Conservation (phyloP, 2,113 vertebrate species). For the Stegastes partitus region DNA sequence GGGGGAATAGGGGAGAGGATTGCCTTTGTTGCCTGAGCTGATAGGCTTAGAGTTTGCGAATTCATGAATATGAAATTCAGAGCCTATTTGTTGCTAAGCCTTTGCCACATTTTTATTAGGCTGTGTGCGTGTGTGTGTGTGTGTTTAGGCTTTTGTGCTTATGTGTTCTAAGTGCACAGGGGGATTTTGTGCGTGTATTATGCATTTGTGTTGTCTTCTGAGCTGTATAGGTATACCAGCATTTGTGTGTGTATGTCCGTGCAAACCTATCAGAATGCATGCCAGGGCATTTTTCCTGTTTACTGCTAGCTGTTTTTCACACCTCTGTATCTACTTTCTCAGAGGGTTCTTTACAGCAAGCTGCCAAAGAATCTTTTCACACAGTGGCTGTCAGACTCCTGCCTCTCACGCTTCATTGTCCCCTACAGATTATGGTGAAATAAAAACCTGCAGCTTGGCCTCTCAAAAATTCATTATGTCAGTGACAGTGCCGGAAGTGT, state of each 20-base stretch:
- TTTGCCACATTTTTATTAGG: slow-evolving; percentile 74
- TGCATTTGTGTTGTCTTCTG: slow-evolving; percentile 59
- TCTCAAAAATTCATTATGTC: slow-evolving; percentile 69
- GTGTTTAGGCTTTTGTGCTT: slow-evolving; percentile 46
- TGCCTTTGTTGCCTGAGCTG: slow-evolving; percentile 75
- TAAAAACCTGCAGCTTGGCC: slow-evolving; percentile 66
- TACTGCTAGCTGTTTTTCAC: slow-evolving; percentile 68
- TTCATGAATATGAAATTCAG: slow-evolving; percentile 79
- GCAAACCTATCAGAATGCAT: slow-evolving; percentile 61
- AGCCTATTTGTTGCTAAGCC: slow-evolving; percentile 78
- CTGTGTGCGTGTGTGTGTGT: slow-evolving; percentile 28
- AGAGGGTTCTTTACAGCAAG: slow-evolving; percentile 63
- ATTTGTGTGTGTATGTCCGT: slow-evolving; percentile 63
- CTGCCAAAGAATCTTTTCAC: slow-evolving; percentile 75
- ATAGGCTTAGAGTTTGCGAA: slow-evolving; percentile 77
- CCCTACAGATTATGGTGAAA: slow-evolving; percentile 68
- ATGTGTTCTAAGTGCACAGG: slow-evolving; percentile 63
- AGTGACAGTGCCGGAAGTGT: slow-evolving; percentile 43
- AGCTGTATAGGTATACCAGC: slow-evolving; percentile 62
- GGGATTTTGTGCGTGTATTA: slow-evolving; percentile 66
- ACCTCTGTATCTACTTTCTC: slow-evolving; percentile 72
- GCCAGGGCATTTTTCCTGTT: slow-evolving; percentile 60
- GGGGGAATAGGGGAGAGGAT: slow-evolving; percentile 51
- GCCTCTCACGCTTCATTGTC: slow-evolving; percentile 69
- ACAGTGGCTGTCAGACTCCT: slow-evolving; percentile 65